Evolutionary conservation across 2,797 vertebrate genomes (phyloP), one percentile per base, ranked within the genome.

Genomic region (Falco berigora): DNA sequence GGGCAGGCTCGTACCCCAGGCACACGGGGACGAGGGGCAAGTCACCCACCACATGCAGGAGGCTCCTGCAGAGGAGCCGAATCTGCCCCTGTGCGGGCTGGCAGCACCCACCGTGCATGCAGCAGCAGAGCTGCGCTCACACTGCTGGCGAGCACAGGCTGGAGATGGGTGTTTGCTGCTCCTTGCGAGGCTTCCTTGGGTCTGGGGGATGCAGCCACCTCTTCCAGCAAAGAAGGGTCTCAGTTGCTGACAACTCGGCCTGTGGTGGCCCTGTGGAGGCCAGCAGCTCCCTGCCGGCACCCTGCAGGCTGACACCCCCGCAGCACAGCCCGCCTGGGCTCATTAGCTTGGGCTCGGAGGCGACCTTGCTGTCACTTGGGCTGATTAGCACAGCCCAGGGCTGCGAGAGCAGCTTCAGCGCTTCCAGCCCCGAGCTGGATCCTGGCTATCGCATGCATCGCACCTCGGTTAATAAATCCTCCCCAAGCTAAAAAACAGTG

Each of bases 341-440:
- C 25, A 68, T 62, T 56, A 78, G 20, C 38, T 34, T 3, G 27
- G 73, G 53, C 73, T 78, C 23, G 3, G 47, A n/a, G 61, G 18
- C 6, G 2, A 49, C 55, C 36, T 27, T 40, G 61, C 38, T 49
- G 30, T 55, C 34, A 18, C 22, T 20, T 19, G 6, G 49, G 62
- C 55, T 79, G 11, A 47, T 47, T 36, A 88, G 56, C 2, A 3
- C 17, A 30, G 59, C 58, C 66, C 58, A 32, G 53, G 12, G 2
- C 52, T 8, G 6, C 1, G 1, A 10, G 28, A 85, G n/a, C n/a
- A 8, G 8, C 30, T 21, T 55, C 4, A 0, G 56, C 2, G 1
- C 56, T 88, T 38, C 56, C 68, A 47, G 50, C 44, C 79, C 79
- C 1, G 1, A 40, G 67, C 62, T 28, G 18, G 27, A 56, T 62